A percentile compares a stretch with the other conserved stretches of the same genome.
These are phyloP conservation scores for Branchipolynoe longqiensis DNA, from an alignment of 2,888 invertebrate species.

Conservation along the genomic window DNA sequence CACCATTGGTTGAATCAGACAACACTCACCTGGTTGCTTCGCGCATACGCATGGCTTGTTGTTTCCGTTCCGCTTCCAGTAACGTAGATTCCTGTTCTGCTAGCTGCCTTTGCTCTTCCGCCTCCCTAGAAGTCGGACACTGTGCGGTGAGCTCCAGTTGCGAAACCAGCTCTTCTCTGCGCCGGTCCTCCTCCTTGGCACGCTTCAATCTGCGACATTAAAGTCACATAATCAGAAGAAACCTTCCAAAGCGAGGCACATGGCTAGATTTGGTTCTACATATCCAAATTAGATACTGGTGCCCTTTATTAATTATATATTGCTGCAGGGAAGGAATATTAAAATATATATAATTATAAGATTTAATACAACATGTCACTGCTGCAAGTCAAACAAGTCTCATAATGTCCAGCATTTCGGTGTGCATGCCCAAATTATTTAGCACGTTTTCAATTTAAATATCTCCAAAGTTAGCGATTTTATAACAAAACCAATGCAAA, in stretches of 20 bases:
- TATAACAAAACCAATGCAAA: no score
- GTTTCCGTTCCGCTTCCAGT: conserved; percentile 66
- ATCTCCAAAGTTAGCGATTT: no score
- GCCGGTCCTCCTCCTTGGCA: conserved; percentile 64
- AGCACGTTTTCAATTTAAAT: no score
- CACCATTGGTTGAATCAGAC: no score
- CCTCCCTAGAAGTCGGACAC: conserved; percentile 73
- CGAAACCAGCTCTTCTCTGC: conserved; percentile 57
- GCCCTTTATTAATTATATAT: no score
- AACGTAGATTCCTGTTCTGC: conserved; percentile 71
- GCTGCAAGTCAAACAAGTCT: background rate
- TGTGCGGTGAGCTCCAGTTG: conserved; percentile 71
- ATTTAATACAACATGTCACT: background rate
- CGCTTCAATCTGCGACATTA: conserved; percentile 58
- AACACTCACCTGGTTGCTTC: conserved; percentile 27
- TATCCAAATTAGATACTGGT: no score
- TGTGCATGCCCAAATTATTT: no score
- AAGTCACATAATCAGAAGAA: background rate
- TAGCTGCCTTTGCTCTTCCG: conserved; percentile 70
- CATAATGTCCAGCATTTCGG: no score
- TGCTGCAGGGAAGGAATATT: no score
- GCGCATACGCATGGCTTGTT: background rate
- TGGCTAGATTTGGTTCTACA: no score
- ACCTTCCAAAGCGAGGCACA: background rate
- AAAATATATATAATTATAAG: background rate